Percentiles rank a stretch among this genome's conserved stretches.
These are phyloP conservation scores for Bombus haemorrhoidalis DNA, from an alignment of 1,140 invertebrate species.

Conservation along the genomic window DNA sequence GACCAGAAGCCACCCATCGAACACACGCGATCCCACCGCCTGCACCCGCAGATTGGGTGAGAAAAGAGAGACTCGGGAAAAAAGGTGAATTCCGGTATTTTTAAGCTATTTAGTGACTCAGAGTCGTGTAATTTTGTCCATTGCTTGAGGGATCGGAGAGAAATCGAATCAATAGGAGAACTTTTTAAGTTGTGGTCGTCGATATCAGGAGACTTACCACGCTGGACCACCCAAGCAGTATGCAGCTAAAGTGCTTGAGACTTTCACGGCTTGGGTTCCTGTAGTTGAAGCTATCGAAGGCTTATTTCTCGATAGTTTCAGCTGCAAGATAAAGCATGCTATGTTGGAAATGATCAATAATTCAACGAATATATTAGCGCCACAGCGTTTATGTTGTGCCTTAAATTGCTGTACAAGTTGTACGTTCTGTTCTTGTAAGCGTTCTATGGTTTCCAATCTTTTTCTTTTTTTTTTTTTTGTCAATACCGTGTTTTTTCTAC, in stretches of 20 bases:
- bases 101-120: slow-evolving; percentile 80
- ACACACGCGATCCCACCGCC: slow-evolving; percentile 82
- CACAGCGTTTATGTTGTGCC: not conserved
- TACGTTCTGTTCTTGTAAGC: slow-evolving; percentile 5
- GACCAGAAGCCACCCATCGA: slow-evolving; percentile 80
- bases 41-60: slow-evolving; percentile 90
- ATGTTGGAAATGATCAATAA: not conserved
- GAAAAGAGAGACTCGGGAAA: slow-evolving; percentile 94
- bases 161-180: slow-evolving; percentile 8
- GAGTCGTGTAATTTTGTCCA: slow-evolving; percentile 17
- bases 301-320: not conserved
- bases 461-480: not conserved
- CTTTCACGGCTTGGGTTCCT: not conserved
- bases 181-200: not conserved
- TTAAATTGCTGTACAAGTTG: not conserved
- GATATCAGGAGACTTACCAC: not conserved
- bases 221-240: not conserved
- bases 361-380: slow-evolving; percentile 10
- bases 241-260: not conserved
- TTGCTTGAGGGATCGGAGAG: slow-evolving; percentile 24
- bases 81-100: slow-evolving; percentile 98
- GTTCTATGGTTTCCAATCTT: slow-evolving; percentile 13
- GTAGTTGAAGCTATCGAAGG: not conserved
- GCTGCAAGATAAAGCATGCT: not conserved
- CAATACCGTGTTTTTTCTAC: slow-evolving; percentile 28